A percentile compares a stretch with the other conserved stretches of the same genome.
Conservation (phyloP, 2,113 vertebrate genomes). For the Bagarius yarrelli region DNA sequence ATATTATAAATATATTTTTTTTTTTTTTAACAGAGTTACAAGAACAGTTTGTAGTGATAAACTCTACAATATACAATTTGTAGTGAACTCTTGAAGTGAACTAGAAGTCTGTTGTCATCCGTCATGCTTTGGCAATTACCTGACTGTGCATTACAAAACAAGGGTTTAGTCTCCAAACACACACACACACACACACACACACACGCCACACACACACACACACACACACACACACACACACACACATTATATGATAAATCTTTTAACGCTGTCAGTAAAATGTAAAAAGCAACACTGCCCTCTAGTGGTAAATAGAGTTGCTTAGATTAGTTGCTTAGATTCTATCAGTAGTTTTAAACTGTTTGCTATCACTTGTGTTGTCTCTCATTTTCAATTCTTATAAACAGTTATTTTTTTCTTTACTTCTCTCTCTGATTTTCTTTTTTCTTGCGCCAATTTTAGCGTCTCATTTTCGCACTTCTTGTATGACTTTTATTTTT, state of each 20-base stretch:
- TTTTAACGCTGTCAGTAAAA: neutral
- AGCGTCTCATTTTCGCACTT: too few species aligned
- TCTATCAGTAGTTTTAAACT: too few species aligned
- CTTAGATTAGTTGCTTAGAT: too few species aligned
- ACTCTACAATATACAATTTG: too few species aligned
- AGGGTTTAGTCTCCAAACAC: neutral
- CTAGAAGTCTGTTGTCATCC: too few species aligned
- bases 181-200: neutral
- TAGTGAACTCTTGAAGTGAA: too few species aligned
- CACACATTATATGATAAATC: neutral
- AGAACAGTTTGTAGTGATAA: too few species aligned
- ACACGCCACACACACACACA: neutral
- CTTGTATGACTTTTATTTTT: neutral
- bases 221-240: neutral
- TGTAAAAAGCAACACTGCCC: constrained; percentile 42
- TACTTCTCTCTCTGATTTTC: neutral
- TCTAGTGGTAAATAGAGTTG: constrained; percentile 48
- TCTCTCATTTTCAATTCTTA: too few species aligned
- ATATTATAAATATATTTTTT: too few species aligned
- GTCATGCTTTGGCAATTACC: neutral
- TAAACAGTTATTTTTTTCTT: neutral
- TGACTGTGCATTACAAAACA: neutral
- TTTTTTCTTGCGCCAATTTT: too few species aligned
- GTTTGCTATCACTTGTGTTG: neutral
- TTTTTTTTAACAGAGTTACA: too few species aligned